Evolutionary conservation across 2,797 vertebrate species (phyloP).

Genomic region (Gadopsis marmoratus): DNA sequence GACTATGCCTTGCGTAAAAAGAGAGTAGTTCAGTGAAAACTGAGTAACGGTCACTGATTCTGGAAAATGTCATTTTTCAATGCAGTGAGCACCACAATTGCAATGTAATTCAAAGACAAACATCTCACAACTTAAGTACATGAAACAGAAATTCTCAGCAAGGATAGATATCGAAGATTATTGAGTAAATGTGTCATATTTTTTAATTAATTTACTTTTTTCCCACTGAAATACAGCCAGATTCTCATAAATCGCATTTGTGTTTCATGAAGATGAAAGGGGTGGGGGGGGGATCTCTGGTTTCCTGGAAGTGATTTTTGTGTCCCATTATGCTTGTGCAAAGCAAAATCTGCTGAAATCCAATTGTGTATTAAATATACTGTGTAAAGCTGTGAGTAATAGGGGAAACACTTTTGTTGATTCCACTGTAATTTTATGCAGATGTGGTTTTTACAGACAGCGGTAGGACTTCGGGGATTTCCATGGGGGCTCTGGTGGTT

Average conservation of each 20-base stretch:
- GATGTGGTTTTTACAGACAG: conserved; percentile 17
- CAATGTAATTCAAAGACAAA: background rate
- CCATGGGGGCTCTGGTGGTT: conserved; percentile 27
- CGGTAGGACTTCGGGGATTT: conserved; percentile 23
- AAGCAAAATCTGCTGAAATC: background rate
- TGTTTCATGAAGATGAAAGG: conserved; percentile 4
- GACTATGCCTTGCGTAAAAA: background rate
- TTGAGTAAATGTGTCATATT: background rate
- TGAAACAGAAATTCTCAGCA: background rate
- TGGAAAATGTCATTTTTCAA: background rate
- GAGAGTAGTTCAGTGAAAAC: background rate
- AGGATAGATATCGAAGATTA: background rate
- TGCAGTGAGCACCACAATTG: background rate
- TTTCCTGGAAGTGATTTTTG: conserved; percentile 11
- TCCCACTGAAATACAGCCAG: conserved; percentile 27
- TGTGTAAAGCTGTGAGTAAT: background rate
- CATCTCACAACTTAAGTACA: background rate
- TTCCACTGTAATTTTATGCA: conserved; percentile 1
- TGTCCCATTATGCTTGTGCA: background rate
- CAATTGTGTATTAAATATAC: background rate
- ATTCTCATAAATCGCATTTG: background rate
- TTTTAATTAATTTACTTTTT: too few species aligned
- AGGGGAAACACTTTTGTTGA: background rate
- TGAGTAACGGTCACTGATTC: background rate
- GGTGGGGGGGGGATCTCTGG: background rate